A percentile compares a stretch with the other conserved stretches of the same genome.
Evolutionary conservation across 2,113 vertebrate genomes (phyloP).

Genomic region (Corydoras maculifer): DNA sequence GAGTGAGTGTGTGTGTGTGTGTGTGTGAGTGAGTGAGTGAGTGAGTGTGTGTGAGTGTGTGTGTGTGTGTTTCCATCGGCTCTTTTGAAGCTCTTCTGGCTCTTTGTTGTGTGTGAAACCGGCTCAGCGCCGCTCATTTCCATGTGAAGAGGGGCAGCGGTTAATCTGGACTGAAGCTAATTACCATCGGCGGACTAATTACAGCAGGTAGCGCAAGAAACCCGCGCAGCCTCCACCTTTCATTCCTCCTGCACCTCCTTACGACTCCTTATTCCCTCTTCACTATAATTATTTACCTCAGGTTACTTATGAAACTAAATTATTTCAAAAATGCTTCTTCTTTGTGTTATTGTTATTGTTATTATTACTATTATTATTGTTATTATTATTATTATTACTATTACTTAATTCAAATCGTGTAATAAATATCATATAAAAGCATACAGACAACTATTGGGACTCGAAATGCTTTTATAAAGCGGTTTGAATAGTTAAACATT

Average conservation of each 20-base stretch:
- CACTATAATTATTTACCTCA: too few species aligned
- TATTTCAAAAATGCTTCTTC: too few species aligned
- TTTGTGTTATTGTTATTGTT: background rate
- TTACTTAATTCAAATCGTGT: too few species aligned
- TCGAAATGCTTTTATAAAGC: too few species aligned
- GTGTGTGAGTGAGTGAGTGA: too few species aligned
- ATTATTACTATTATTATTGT: background rate
- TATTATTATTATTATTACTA: too few species aligned
- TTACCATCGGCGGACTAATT: conserved; percentile 22
- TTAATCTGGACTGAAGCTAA: conserved; percentile 32
- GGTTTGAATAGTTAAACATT: too few species aligned
- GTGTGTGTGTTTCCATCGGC: conserved; percentile 22
- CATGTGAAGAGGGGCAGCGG: conserved; percentile 27
- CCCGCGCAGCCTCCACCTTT: background rate
- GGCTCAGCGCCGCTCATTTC: conserved; percentile 35
- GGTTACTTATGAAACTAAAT: too few species aligned
- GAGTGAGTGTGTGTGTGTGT: background rate
- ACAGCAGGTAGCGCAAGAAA: conserved; percentile 17
- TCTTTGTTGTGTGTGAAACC: conserved; percentile 37
- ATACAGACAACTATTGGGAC: too few species aligned
- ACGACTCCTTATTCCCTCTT: too few species aligned
- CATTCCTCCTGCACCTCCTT: too few species aligned
- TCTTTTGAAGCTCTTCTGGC: conserved; percentile 42
- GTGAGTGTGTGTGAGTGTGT: conserved; percentile 7
- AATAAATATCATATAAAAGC: too few species aligned